Evolutionary conservation across 2,113 vertebrate species (phyloP).

Genomic region (Hippocampus barbouri): DNA sequence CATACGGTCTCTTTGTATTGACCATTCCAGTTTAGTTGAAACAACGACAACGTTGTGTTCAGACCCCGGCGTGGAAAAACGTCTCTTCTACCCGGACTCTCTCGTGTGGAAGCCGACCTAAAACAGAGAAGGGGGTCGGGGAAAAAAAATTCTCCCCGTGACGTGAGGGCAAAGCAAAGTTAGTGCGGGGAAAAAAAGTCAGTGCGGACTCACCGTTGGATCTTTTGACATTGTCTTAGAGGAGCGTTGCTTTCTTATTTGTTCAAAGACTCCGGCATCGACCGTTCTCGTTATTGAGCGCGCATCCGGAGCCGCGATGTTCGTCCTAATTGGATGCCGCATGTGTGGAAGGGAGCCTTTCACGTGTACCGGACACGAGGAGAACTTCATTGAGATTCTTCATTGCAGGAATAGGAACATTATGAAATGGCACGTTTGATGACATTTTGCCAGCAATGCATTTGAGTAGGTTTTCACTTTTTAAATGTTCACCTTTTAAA

Average conservation of each 20-base stretch:
- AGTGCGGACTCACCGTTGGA: background rate
- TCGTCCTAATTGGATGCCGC: conserved; percentile 36
- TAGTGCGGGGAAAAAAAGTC: background rate
- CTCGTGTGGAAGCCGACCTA: background rate
- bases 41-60: background rate
- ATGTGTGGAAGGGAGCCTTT: background rate
- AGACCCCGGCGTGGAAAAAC: background rate
- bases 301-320: background rate
- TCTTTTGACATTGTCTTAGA: conserved; percentile 41
- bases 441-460: no score
- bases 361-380: background rate
- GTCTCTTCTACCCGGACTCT: background rate
- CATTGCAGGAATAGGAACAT: background rate
- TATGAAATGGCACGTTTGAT: no score
- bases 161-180: conserved; percentile 5
- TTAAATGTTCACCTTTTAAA: no score
- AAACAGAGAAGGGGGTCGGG: background rate
- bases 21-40: background rate
- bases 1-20: no score
- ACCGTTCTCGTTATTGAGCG: conserved; percentile 22
- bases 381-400: background rate
- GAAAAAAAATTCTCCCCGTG: background rate
- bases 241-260: conserved; percentile 24
- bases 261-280: conserved; percentile 27
- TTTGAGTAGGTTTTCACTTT: no score